Evolutionary conservation across 2,113 vertebrate species (phyloP).

Genomic region (Indicator indicator): DNA sequence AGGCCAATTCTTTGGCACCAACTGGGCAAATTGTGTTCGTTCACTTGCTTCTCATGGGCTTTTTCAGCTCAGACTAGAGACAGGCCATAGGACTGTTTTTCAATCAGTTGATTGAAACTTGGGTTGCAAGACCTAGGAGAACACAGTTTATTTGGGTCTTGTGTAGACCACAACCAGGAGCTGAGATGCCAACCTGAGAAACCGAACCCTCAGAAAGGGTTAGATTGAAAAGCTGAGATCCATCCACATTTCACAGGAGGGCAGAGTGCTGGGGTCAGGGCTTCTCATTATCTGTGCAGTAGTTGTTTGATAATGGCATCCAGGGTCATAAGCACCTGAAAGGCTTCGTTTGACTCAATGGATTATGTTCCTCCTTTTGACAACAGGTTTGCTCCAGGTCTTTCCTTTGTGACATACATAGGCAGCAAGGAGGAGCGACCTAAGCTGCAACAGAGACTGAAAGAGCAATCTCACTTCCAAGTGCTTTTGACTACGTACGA

Average conservation of each 20-base stretch:
- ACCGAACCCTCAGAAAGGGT: background rate
- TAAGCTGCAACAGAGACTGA: constrained; percentile 76
- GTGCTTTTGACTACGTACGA: constrained; percentile 91
- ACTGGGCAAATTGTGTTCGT: background rate
- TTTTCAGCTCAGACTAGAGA: background rate
- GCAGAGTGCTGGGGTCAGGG: background rate
- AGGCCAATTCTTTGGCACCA: background rate
- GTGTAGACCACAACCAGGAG: background rate
- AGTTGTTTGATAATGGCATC: background rate
- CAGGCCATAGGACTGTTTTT: background rate
- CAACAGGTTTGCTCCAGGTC: constrained; percentile 83
- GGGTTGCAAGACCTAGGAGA: background rate
- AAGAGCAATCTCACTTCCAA: constrained; percentile 57
- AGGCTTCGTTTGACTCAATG: background rate
- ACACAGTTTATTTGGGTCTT: background rate
- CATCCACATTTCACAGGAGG: background rate
- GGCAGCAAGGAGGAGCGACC: constrained; percentile 86
- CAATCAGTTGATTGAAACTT: background rate
- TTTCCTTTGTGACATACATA: constrained; percentile 81
- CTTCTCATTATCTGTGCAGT: background rate
- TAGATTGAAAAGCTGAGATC: background rate
- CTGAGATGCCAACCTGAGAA: background rate
- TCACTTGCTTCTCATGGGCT: background rate
- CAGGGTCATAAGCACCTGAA: background rate
- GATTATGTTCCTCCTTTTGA: background rate